A percentile compares a stretch with the other conserved stretches of the same genome.
Conservation (phyloP, 2,113 vertebrate genomes). For the Pseudopodoces humilis region DNA sequence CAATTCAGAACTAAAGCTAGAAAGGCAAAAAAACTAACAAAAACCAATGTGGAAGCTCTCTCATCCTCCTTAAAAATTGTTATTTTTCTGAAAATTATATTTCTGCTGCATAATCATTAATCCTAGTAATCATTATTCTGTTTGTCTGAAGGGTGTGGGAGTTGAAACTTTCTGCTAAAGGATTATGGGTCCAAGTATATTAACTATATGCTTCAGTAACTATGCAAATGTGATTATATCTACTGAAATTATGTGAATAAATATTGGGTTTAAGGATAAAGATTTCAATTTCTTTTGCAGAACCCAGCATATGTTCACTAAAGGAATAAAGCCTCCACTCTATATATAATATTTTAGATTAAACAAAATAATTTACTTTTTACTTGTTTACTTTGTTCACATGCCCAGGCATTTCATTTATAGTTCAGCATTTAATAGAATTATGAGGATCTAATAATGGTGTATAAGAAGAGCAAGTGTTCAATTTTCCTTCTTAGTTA, state of each 20-base stretch:
- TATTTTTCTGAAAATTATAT: background rate
- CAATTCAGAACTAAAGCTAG: background rate
- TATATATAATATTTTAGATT: background rate
- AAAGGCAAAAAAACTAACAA: background rate
- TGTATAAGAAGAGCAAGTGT: background rate
- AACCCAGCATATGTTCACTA: background rate
- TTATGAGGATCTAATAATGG: rapidly evolving
- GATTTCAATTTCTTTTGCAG: background rate
- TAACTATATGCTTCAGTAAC: background rate
- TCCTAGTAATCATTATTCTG: background rate
- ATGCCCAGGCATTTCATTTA: background rate
- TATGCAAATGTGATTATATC: background rate
- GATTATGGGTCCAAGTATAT: background rate
- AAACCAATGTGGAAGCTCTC: rapidly evolving
- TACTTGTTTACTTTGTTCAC: background rate
- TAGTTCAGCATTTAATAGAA: background rate
- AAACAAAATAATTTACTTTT: background rate
- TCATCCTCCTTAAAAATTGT: background rate
- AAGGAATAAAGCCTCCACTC: background rate
- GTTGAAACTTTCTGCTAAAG: background rate
- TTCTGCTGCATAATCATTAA: background rate
- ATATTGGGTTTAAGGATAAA: background rate
- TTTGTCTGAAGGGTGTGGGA: background rate
- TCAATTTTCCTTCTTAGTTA: background rate
- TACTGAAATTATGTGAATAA: background rate